Percentiles rank a stretch among this genome's conserved stretches.
Conservation (phyloP, 92 coral and sea anemone species). For the Zoanthus gigantus region DNA sequence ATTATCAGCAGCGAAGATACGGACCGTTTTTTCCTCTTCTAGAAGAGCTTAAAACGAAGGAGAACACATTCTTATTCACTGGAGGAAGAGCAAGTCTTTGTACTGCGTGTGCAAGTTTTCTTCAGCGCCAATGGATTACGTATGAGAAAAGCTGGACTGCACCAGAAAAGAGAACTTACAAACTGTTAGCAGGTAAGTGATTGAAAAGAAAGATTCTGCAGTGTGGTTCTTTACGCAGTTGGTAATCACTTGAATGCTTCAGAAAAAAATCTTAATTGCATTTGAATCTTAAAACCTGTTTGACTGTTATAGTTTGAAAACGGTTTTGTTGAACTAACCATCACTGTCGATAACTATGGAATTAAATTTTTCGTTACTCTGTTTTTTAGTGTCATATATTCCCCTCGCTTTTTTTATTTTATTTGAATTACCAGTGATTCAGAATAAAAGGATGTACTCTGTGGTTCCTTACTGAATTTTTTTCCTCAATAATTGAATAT, state of each 20-base stretch:
- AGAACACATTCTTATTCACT: constrained; percentile 70
- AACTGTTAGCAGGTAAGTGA: constrained; percentile 78
- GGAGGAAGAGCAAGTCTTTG: constrained; percentile 89
- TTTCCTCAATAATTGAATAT: not conserved
- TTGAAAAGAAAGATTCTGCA: not conserved
- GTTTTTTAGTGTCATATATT: not conserved
- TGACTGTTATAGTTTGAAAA: not conserved
- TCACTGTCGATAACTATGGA: not conserved
- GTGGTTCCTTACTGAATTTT: not conserved
- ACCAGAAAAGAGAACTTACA: constrained; percentile 77
- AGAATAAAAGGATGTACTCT: not conserved
- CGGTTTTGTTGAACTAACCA: not conserved
- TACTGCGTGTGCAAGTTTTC: constrained; percentile 89
- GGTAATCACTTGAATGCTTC: not conserved
- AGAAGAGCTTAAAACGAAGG: constrained; percentile 69
- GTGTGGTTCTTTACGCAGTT: not conserved
- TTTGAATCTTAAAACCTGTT: not conserved
- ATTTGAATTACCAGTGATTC: not conserved
- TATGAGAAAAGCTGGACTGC: constrained; percentile 92
- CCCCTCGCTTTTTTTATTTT: not conserved
- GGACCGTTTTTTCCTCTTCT: constrained; percentile 95
- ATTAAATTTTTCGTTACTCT: not conserved
- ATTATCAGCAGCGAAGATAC: constrained; percentile 82
- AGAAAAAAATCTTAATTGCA: not conserved
- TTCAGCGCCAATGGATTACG: constrained; percentile 90